These are phyloP conservation scores for Clarias fuscus DNA, from an alignment of 2,797 vertebrate genomes.

Conservation along the genomic window DNA sequence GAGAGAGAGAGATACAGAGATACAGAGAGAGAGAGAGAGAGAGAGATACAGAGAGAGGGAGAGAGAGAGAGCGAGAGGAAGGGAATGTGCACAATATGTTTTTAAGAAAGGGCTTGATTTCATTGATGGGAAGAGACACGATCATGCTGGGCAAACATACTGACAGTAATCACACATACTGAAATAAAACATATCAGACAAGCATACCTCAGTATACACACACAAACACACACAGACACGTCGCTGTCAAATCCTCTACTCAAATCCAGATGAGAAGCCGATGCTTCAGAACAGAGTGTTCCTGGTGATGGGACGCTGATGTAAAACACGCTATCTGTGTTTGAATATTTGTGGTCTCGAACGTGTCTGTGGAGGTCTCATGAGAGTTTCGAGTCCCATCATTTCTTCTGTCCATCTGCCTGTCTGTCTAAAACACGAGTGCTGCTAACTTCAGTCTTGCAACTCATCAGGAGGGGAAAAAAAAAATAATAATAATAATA, in stretches of 20 bases:
- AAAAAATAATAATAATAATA: not conserved
- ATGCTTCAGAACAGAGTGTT: constrained; percentile 35
- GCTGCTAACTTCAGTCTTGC: constrained; percentile 52
- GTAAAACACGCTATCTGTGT: constrained; percentile 48
- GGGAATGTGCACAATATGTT: constrained; percentile 67
- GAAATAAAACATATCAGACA: constrained; percentile 36
- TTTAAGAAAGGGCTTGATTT: constrained; percentile 56
- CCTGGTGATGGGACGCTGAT: constrained; percentile 41
- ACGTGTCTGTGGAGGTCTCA: constrained; percentile 49
- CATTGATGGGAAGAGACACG: constrained; percentile 66
- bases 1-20: not conserved
- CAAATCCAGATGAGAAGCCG: constrained; percentile 30
- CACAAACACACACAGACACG: constrained; percentile 6
- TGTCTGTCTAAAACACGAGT: constrained; percentile 47
- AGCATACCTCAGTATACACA: not conserved
- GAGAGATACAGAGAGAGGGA: not conserved
- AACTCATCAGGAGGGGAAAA: not conserved
- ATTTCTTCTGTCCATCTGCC: constrained; percentile 54
- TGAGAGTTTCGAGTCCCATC: constrained; percentile 43
- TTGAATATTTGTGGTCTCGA: constrained; percentile 52
- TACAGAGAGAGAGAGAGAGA: not conserved
- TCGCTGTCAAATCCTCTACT: constrained; percentile 40
- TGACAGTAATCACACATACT: constrained; percentile 23
- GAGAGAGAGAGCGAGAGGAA: not conserved
- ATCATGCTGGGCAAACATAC: constrained; percentile 57